These are phyloP conservation scores for Scrobipalpa atriplicella DNA, from an alignment of 2,888 invertebrate species.

Conservation along the genomic window DNA sequence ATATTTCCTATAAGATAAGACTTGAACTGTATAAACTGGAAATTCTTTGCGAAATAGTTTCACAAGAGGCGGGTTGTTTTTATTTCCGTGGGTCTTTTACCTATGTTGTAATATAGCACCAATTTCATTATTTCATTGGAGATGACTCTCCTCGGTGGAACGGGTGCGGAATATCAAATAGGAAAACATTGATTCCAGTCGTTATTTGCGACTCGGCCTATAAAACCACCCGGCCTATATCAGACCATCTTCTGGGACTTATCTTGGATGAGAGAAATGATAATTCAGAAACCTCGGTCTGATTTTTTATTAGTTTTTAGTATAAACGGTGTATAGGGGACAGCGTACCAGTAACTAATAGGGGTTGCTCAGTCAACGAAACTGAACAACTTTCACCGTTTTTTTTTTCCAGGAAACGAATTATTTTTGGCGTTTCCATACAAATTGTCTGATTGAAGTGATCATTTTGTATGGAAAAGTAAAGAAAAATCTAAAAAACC, in stretches of 20 bases:
- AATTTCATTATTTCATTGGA: constrained; percentile 48
- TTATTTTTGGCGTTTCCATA: no score
- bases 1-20: no score
- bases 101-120: constrained; percentile 42
- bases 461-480: no score
- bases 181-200: constrained; percentile 59
- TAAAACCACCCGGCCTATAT: constrained; percentile 41
- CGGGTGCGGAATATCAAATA: constrained; percentile 57
- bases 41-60: not conserved
- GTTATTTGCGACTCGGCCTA: constrained; percentile 51
- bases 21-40: not conserved
- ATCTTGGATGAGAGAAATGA: constrained; percentile 16
- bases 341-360: no score
- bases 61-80: not conserved
- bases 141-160: constrained; percentile 45
- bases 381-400: no score
- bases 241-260: constrained; percentile 28
- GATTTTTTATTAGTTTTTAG: no score
- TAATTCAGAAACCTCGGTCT: not conserved
- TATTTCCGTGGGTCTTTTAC: not conserved
- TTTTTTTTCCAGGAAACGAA: no score
- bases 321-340: no score
- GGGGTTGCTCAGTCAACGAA: no score
- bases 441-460: no score
- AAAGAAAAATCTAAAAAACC: no score